Evolutionary conservation across 2,797 vertebrate species (phyloP).

Genomic region (Trachurus trachurus): DNA sequence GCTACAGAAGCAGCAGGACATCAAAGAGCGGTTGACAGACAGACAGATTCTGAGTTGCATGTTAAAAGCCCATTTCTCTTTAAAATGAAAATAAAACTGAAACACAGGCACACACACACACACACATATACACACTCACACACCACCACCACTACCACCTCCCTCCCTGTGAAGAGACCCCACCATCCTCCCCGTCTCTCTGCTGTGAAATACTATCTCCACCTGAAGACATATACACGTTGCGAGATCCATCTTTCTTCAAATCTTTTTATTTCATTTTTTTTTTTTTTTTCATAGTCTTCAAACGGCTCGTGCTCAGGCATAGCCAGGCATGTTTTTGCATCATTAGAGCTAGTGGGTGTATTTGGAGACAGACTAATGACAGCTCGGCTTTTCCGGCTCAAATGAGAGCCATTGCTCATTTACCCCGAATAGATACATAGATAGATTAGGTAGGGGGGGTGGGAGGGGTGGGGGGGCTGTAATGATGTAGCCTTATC

Average conservation of each 20-base stretch:
- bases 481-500: conserved; percentile 68
- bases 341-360: conserved; percentile 83
- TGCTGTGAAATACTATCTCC: conserved; percentile 54
- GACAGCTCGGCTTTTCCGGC: conserved; percentile 76
- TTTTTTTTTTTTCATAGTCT: conserved; percentile 45
- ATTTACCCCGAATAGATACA: conserved; percentile 68
- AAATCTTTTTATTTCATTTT: conserved; percentile 57
- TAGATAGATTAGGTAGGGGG: conserved; percentile 33
- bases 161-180: conserved; percentile 27
- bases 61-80: conserved; percentile 75
- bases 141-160: background rate
- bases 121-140: background rate
- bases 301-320: conserved; percentile 74
- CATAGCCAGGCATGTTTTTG: conserved; percentile 76
- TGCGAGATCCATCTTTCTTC: conserved; percentile 65
- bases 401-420: conserved; percentile 76
- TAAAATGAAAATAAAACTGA: conserved; percentile 70
- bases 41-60: conserved; percentile 73
- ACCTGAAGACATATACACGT: conserved; percentile 67
- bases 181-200: conserved; percentile 36
- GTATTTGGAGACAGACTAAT: conserved; percentile 78
- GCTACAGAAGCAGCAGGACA: conserved; percentile 76
- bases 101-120: background rate
- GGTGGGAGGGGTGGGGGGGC: background rate
- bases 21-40: conserved; percentile 81